Evolutionary conservation across 2,113 vertebrate genomes (phyloP).

Genomic region (Alouatta palliata): DNA sequence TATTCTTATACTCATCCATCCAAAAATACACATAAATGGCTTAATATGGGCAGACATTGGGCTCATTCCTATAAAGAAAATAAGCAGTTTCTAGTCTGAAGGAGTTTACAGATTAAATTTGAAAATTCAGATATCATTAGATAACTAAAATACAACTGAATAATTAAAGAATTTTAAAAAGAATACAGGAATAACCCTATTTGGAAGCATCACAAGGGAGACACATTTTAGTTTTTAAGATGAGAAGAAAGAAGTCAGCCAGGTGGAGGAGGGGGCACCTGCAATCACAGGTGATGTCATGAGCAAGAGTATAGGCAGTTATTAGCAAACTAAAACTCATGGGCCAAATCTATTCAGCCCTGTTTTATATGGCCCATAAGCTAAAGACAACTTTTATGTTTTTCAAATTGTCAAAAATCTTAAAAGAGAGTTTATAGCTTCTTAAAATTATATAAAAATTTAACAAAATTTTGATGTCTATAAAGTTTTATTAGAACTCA

Average conservation of each 20-base stretch:
- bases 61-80: neutral
- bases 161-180: neutral
- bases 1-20: neutral
- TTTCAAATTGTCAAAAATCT: neutral
- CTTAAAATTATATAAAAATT: neutral
- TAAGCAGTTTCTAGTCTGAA: neutral
- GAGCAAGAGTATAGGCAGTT: neutral
- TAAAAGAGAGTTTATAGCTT: neutral
- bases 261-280: neutral
- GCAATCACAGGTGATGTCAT: neutral
- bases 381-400: neutral
- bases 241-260: neutral
- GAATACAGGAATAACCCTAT: neutral
- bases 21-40: neutral
- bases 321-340: neutral
- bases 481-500: neutral
- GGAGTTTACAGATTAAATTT: neutral
- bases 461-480: neutral
- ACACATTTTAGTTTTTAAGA: neutral
- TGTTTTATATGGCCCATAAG: neutral
- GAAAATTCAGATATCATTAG: neutral
- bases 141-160: neutral
- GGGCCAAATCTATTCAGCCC: neutral
- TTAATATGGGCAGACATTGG: neutral
- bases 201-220: neutral